These are phyloP conservation scores for Sarcophaga variegata DNA, from an alignment of 2,888 invertebrate genomes.

Conservation along the genomic window DNA sequence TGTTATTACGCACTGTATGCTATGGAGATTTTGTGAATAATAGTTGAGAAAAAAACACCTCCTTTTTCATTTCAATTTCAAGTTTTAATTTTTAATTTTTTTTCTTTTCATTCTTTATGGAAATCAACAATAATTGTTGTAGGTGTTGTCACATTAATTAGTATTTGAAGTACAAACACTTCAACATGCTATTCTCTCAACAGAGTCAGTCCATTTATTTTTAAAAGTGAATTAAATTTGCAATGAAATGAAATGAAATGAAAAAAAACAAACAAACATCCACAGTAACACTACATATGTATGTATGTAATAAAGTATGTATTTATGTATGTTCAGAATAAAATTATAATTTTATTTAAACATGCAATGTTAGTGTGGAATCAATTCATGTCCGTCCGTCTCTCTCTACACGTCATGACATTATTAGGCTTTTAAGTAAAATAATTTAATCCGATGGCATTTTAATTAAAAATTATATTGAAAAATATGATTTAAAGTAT, in stretches of 20 bases:
- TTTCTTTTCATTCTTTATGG: not conserved
- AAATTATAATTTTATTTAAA: conserved; percentile 23
- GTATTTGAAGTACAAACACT: conserved; percentile 29
- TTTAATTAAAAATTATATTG: not conserved
- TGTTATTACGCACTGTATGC: not conserved
- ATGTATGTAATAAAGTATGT: too few relatives aligned
- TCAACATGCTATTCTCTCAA: conserved; percentile 21
- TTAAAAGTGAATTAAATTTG: not conserved
- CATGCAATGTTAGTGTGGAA: conserved; percentile 30
- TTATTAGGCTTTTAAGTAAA: conserved; percentile 47
- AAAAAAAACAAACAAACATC: not conserved
- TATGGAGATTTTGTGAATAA: too few relatives aligned
- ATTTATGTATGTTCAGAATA: too few relatives aligned
- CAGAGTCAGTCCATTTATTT: not conserved
- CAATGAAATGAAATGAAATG: not conserved
- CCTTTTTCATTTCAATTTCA: not conserved
- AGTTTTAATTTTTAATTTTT: not conserved
- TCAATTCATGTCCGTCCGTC: not conserved
- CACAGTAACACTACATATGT: too few relatives aligned
- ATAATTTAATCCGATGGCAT: conserved; percentile 53
- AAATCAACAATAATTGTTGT: conserved; percentile 36
- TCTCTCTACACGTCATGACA: conserved; percentile 39
- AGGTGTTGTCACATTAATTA: conserved; percentile 50
- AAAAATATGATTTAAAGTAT: conserved; percentile 49
- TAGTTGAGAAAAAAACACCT: conserved; percentile 8